Evolutionary conservation across 2,888 invertebrate species (phyloP), one percentile per base, ranked within the genome.

Genomic region (Ichneumon xanthorius): DNA sequence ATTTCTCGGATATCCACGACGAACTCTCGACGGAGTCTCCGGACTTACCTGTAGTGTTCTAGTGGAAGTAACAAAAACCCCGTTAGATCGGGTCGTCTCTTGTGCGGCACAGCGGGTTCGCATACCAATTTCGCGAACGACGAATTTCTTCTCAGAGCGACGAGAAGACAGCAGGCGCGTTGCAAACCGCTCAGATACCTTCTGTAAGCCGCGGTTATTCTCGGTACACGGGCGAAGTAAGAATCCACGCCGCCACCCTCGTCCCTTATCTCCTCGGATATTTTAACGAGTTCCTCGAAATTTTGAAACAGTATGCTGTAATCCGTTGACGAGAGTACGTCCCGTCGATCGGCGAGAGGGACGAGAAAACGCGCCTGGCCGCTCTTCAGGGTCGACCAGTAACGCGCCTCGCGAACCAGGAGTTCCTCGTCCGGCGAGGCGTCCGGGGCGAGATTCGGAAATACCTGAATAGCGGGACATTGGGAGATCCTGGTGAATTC

Each of bases 141-240:
- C 14, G 97, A 96, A 90, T 97, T 97, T 81, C 94, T 92, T 48
- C 94, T 92, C 78, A 95, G 94, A 19, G 94, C 94, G 88, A 97
- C 97, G 94, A 98, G 95, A 72, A 98, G 96, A 92, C 97, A 98
- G 92, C 98, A 98, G 71, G 98, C 97, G 92, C 97, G 96, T 92
- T 98, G 97, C 86, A 98, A 95, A 85, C 98, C 98, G 89, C 97
- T 96, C 92, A 97, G 97, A 94, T 98, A 98, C 91, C 97, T 96
- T 93, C 97, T 96, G 94, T 98, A 98, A 70, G 97, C 96, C 72
- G 96, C 96, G 91, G 96, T 96, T 90, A 97, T 96, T 90, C 96
- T 96, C 88, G 96, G 95, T 84, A 97, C 95, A 94, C 97, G 97
- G 68, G 96, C 95, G 68, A 97, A 94, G 92, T 98, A 98, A 81